Evolutionary conservation across 2,113 vertebrate genomes (phyloP), one percentile per base, ranked within the genome.

Genomic region (Pheucticus melanocephalus): DNA sequence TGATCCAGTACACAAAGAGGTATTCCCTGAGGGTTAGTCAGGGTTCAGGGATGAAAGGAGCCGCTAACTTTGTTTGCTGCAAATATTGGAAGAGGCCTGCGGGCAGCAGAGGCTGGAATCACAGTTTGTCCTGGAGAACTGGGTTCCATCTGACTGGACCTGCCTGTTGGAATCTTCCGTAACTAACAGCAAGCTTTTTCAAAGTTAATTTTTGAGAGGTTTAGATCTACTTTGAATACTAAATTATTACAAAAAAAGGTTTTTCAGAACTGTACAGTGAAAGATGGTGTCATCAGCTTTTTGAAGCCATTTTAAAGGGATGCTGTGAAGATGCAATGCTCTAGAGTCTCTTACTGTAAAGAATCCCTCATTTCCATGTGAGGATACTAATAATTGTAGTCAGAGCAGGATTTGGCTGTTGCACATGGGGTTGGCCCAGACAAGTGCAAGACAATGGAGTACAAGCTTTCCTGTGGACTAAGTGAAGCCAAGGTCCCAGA

Each of bases 61-160:
- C 61, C 0, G 0, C 30, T 56, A 45, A 50, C 42, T 39, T 85
- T 2, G 0, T 45, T 48, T 75, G 53, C 72, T 35, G 16, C 0
- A 0, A 76, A 4, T 53, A 23, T 3, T 3, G 8, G 42, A 70
- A 47, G 71, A 63, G 37, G 60, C 56, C 42, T 40, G 33, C 2
- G 2, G 51, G 60, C 48, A 69, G 5, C 30, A 73, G 63, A 61
- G 57, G 28, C 33, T 63, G 85, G 28, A 69, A 60, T 82, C 15
- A 7, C 24, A 6, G 21, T 48, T 91, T 84, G 44, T 37, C 25
- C 21, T 37, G 51, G 47, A 59, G 51, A 83, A 57, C 23, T 42
- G 37, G 13, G 3, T 73, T 93, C 63, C 45, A 78, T 47, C 40
- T 72, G 77, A 60, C 47, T 56, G 48, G 40, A 51, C 61, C 44